Conservation (phyloP, 2,888 invertebrate genomes). For the Pseudococcus longispinus region DNA sequence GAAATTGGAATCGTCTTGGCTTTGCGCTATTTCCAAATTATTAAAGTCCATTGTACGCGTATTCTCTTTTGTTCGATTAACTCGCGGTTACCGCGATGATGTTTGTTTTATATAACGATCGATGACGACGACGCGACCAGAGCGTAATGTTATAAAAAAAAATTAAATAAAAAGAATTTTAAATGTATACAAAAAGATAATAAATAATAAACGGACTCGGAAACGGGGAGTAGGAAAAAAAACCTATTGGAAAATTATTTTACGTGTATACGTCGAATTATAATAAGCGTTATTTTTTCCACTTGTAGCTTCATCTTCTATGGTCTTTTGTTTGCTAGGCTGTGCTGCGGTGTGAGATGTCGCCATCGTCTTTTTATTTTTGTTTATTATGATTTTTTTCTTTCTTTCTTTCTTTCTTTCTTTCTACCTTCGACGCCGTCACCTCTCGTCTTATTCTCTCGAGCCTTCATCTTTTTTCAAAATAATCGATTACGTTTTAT, state of each 20-base stretch:
- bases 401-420: no score
- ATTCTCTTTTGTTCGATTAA: constrained; percentile 42
- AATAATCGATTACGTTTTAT: constrained; percentile 52
- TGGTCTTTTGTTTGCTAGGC: constrained; percentile 44
- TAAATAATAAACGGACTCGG: constrained; percentile 51
- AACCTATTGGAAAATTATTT: constrained; percentile 48
- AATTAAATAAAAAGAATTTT: constrained; percentile 54
- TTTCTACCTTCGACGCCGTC: constrained; percentile 18
- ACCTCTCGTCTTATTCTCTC: constrained; percentile 12
- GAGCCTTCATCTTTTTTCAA: not conserved
- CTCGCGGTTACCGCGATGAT: constrained; percentile 54
- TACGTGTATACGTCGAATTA: constrained; percentile 40
- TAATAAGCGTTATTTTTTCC: constrained; percentile 50
- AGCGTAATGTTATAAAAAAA: constrained; percentile 25
- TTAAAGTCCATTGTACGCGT: constrained; percentile 54
- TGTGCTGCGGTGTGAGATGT: constrained; percentile 9
- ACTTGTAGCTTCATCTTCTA: constrained; percentile 27
- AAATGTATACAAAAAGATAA: constrained; percentile 48
- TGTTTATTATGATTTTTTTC: constrained; percentile 47
- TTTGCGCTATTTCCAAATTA: constrained; percentile 55
- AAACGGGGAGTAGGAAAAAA: constrained; percentile 25
- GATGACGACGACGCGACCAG: not conserved
- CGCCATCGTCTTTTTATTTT: constrained; percentile 50
- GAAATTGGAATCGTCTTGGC: constrained; percentile 56
- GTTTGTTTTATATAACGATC: constrained; percentile 51